These are phyloP conservation scores for Pseudorhombus dupliciocellatus DNA, from an alignment of 2,113 vertebrate genomes.

Conservation along the genomic window DNA sequence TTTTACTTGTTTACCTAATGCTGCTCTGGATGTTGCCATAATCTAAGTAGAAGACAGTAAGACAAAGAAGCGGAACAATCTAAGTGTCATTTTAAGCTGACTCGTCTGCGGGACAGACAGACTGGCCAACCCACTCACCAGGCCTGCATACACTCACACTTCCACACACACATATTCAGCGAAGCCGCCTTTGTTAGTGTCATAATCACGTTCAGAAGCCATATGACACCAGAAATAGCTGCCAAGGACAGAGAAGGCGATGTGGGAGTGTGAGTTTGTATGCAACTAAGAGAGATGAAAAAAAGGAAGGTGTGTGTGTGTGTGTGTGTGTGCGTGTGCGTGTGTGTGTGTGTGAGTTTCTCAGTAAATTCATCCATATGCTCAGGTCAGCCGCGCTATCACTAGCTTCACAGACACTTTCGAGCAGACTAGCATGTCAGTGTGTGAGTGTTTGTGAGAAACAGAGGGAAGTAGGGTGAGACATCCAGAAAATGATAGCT, in stretches of 20 bases:
- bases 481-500: background rate
- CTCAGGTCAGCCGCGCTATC: constrained; percentile 71
- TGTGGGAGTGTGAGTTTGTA: constrained; percentile 56
- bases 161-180: constrained; percentile 15
- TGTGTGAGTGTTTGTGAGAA: constrained; percentile 12
- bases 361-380: constrained; percentile 69
- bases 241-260: constrained; percentile 62
- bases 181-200: constrained; percentile 60
- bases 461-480: background rate
- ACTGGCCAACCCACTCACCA: constrained; percentile 63
- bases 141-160: constrained; percentile 29
- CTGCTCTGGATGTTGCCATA: background rate
- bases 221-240: constrained; percentile 59
- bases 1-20: constrained; percentile 8
- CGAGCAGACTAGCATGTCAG: constrained; percentile 17
- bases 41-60: constrained; percentile 9
- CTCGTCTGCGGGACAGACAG: constrained; percentile 37
- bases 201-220: constrained; percentile 68
- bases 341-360: constrained; percentile 52
- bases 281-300: constrained; percentile 50
- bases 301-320: constrained; percentile 35
- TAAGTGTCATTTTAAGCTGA: constrained; percentile 7
- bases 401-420: constrained; percentile 61
- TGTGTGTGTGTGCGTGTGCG: constrained; percentile 10
- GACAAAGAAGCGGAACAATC: constrained; percentile 14